A percentile compares a stretch with the other conserved stretches of the same genome.
Conservation (phyloP, 2,113 vertebrate species). For the Dromas ardeola region DNA sequence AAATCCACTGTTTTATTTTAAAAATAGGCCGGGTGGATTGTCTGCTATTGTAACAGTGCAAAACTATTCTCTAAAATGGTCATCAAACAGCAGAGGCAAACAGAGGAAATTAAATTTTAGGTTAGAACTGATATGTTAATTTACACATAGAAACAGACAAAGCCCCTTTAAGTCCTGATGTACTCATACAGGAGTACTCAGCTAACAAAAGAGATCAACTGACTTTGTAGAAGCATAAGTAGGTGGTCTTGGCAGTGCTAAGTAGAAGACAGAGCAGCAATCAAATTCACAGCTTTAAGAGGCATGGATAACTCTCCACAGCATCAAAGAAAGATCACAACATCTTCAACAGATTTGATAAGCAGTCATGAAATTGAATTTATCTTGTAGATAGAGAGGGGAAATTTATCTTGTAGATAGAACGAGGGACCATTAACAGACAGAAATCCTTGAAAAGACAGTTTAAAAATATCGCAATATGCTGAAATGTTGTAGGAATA, state of each 20-base stretch:
- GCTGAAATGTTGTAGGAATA: not conserved
- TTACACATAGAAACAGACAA: not conserved
- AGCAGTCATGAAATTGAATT: not conserved
- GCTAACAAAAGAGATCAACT: not conserved
- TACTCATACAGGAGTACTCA: not conserved
- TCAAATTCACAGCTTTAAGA: not conserved
- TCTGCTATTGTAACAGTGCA: not conserved
- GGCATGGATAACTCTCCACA: not conserved
- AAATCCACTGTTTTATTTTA: not conserved
- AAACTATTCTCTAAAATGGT: not conserved
- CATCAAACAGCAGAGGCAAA: not conserved
- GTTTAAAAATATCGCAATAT: not conserved
- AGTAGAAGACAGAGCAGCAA: not conserved
- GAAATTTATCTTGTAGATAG: not conserved
- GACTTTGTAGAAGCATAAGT: not conserved
- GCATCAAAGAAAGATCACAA: not conserved
- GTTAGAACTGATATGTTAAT: not conserved
- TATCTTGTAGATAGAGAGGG: not conserved
- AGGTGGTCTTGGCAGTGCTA: not conserved
- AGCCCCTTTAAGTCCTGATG: not conserved
- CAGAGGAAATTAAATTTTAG: not conserved
- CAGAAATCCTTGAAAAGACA: not conserved
- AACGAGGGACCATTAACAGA: not conserved
- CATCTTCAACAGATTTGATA: not conserved
- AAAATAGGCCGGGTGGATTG: not conserved